Evolutionary conservation across 2,888 invertebrate species (phyloP), one percentile per base, ranked within the genome.

Genomic region (Odiellus spinosus): DNA sequence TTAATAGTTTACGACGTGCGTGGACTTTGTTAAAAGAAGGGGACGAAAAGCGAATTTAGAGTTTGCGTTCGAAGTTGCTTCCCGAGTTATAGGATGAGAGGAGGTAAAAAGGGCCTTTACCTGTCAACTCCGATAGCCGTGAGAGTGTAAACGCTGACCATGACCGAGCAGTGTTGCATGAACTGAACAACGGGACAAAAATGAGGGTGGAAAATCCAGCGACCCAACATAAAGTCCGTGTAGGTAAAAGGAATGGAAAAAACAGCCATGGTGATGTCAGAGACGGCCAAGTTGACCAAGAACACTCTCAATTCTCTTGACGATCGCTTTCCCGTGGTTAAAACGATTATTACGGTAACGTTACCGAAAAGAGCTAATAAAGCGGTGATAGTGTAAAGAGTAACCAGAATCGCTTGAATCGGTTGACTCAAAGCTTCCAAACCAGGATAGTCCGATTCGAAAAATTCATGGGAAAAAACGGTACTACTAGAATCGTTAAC

Each of bases 231-330:
- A 19, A 53, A 56, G 10, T 52, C 48, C 8, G 56, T 56, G 44
- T 56, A 87, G 1, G 86, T 82, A 61, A 88, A 88, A 2, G 90
- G 90, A 52, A 91, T 81, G 65, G 90, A 90, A 60, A 91, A 80
- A 18, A 87, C 61, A 0, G 87, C 82, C 78, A 90, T 86, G 46
- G 88, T 68, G 50, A 91, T 78, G 63, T 91, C 91, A 39, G 88
- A 85, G 35, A 87, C 72, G 0, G 90, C 87, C 54, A 91, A 69
- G 57, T 71, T 72, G 62, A 83, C 80, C 60, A 91, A 84, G 64
- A 88, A 88, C 12, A 52, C 52, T 18, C 56, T 35, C 10, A 56
- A 59, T 56, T 44, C 66, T 18, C 63, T 52, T 2, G 62, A 65
- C 46, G 58, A 64, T 55, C 64, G 55, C 46, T 60, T 61, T 11